These are phyloP conservation scores for Sanderia malayensis DNA, from an alignment of 30 jellyfish, hydroid and myxozoan genomes.

Conservation along the genomic window DNA sequence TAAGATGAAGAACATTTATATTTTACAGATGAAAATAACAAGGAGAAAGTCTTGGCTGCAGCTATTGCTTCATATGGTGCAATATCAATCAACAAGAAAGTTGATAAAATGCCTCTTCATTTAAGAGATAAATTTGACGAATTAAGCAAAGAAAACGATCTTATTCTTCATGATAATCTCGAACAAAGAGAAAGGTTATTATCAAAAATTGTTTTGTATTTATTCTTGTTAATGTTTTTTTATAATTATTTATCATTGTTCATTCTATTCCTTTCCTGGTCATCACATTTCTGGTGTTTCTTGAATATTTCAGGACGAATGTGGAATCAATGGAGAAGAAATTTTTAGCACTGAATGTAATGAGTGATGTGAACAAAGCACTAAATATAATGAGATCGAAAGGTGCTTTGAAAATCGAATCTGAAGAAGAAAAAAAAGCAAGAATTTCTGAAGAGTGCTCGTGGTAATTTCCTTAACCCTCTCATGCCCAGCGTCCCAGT, in stretches of 20 bases:
- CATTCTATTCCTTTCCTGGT: too few species aligned
- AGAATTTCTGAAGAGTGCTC: slow-evolving; percentile 62
- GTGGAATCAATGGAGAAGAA: slow-evolving; percentile 64
- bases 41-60: slow-evolving; percentile 20
- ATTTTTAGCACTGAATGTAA: slow-evolving; percentile 50
- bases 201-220: neutral
- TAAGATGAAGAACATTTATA: too few species aligned
- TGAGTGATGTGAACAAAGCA: slow-evolving; percentile 62
- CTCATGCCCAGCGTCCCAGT: too few species aligned
- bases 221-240: too few species aligned
- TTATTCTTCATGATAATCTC: slow-evolving; percentile 63
- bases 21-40: neutral
- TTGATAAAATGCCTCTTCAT: slow-evolving; percentile 19
- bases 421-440: slow-evolving; percentile 67
- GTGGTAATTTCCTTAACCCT: too few species aligned
- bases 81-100: slow-evolving; percentile 17
- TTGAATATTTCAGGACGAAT: slow-evolving; percentile 23
- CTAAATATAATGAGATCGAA: slow-evolving; percentile 39
- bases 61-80: slow-evolving; percentile 34
- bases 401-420: slow-evolving; percentile 49
- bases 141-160: slow-evolving; percentile 50
- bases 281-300: too few species aligned
- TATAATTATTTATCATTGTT: too few species aligned
- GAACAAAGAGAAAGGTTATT: slow-evolving; percentile 70
- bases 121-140: slow-evolving; percentile 53